Percentiles rank a stretch among this genome's conserved stretches.
phyloP scores from a whole-genome alignment of 2,888 invertebrate species.

The Tyria jacobaeae region DNA sequence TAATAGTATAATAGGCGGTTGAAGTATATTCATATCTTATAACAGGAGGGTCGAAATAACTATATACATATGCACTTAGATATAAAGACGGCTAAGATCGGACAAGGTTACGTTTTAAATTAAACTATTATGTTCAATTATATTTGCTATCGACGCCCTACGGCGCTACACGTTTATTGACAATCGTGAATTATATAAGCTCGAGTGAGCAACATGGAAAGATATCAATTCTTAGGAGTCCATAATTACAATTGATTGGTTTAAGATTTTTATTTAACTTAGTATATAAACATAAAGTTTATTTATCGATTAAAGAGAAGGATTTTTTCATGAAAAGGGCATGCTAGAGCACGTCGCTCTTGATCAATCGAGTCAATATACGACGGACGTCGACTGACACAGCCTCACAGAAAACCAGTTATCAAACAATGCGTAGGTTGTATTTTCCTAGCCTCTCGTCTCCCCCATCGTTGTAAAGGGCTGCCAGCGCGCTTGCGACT shows the following conservation, averaged over 20 bases:
- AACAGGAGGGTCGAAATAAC: conserved; percentile 47
- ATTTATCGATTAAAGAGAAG: too few relatives aligned
- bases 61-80: conserved; percentile 36
- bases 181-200: conserved; percentile 18
- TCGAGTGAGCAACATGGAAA: conserved; percentile 26
- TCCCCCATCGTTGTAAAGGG: too few relatives aligned
- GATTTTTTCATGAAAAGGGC: too few relatives aligned
- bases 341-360: too few relatives aligned
- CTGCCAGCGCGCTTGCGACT: too few relatives aligned
- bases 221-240: conserved; percentile 26
- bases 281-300: too few relatives aligned
- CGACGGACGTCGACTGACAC: too few relatives aligned
- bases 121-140: conserved; percentile 61
- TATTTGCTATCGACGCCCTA: conserved; percentile 47
- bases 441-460: too few relatives aligned
- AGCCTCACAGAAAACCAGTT: too few relatives aligned
- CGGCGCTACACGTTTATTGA: conserved; percentile 35
- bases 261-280: too few relatives aligned
- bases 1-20: conserved; percentile 47
- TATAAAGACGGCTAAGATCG: conserved; percentile 53
- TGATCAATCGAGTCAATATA: too few relatives aligned
- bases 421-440: too few relatives aligned
- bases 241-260: conserved; percentile 24
- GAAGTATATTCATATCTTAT: conserved; percentile 47
- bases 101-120: conserved; percentile 61